Conservation (phyloP, 2,888 invertebrate genomes). For the Arge pagana region DNA sequence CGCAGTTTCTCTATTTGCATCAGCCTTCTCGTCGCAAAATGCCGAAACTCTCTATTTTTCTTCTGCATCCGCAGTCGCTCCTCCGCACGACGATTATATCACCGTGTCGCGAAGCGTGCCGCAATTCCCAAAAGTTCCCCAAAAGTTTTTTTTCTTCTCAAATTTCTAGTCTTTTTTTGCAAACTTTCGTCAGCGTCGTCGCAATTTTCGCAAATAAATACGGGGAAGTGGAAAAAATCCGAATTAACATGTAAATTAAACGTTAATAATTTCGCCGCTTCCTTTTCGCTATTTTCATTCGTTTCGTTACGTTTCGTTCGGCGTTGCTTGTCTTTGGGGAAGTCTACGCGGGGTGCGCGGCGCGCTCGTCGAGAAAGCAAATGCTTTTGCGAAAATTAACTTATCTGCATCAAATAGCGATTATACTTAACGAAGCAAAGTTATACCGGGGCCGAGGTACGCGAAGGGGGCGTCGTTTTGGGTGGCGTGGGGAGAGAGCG, state of each 20-base stretch:
- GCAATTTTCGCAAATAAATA: no score
- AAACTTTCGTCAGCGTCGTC: no score
- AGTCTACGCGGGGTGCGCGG: slow-evolving; percentile 27
- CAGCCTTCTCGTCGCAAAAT: no score
- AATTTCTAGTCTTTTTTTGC: neutral
- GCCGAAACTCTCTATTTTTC: no score
- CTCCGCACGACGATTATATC: no score
- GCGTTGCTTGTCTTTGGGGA: slow-evolving; percentile 26
- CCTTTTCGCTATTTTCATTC: slow-evolving; percentile 30
- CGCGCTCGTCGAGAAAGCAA: slow-evolving; percentile 31
- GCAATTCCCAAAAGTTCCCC: no score
- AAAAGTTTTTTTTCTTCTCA: no score
- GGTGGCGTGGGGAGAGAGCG: neutral
- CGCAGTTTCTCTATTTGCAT: no score
- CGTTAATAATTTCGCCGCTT: slow-evolving; percentile 44
- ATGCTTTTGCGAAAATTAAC: slow-evolving; percentile 44
- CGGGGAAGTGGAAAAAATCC: no score
- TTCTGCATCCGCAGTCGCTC: no score
- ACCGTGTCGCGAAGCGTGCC: no score
- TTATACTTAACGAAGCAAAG: slow-evolving; percentile 49
- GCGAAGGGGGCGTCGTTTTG: neutral
- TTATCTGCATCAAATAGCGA: slow-evolving; percentile 51
- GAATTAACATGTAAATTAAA: slow-evolving; percentile 47
- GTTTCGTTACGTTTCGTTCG: slow-evolving; percentile 10
- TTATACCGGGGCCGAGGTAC: slow-evolving; percentile 32